These are phyloP conservation scores for Acrocephalus kingi DNA, from an alignment of 2,113 vertebrate genomes.

Conservation along the genomic window DNA sequence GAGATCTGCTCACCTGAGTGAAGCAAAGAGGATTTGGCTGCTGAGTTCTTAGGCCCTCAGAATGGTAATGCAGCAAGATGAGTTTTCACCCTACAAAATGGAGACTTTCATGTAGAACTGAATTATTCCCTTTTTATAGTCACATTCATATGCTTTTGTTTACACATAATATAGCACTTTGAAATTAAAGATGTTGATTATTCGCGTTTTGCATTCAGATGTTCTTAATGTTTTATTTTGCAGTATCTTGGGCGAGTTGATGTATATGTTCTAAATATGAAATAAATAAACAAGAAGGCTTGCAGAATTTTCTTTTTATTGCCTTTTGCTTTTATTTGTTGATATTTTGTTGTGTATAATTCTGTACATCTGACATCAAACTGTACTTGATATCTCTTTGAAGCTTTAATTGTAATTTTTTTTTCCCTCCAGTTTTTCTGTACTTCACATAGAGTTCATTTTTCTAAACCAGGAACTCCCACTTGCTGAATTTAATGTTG, in stretches of 20 bases:
- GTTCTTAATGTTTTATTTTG: slow-evolving; percentile 9
- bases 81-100: not conserved
- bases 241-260: not conserved
- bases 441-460: not conserved
- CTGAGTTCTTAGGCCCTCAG: not conserved
- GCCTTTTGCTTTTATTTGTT: slow-evolving; percentile 38
- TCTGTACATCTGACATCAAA: slow-evolving; percentile 34
- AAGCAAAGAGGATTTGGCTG: not conserved
- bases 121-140: slow-evolving; percentile 18
- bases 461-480: not conserved
- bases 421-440: not conserved
- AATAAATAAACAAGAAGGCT: slow-evolving; percentile 53
- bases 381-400: slow-evolving; percentile 34
- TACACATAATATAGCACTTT: slow-evolving; percentile 12
- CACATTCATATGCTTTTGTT: slow-evolving; percentile 48
- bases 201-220: slow-evolving; percentile 12
- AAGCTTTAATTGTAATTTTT: slow-evolving; percentile 48
- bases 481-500: slow-evolving; percentile 25
- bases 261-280: not conserved
- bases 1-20: not conserved
- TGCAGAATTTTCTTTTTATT: slow-evolving; percentile 29
- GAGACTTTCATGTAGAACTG: not conserved
- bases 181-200: slow-evolving; percentile 57
- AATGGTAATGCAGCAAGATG: not conserved
- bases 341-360: slow-evolving; percentile 17